Conservation (phyloP, 2,113 vertebrate species). For the Trogon surrucura region DNA sequence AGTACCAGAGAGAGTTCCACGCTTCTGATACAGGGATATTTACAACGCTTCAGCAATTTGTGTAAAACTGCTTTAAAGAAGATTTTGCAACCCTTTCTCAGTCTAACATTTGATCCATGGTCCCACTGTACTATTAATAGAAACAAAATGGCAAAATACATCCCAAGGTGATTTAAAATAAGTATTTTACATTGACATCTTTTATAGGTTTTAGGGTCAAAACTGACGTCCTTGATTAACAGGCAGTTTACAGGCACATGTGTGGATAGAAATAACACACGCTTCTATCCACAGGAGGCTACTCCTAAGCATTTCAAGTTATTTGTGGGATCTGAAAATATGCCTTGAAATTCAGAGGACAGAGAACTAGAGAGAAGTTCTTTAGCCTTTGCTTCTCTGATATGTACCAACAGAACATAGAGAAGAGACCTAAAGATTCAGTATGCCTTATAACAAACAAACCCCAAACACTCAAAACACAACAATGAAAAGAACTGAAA, state of each 20-base stretch:
- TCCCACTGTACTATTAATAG: neutral
- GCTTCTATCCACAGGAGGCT: neutral
- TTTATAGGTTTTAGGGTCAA: neutral
- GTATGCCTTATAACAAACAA: neutral
- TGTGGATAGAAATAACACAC: neutral
- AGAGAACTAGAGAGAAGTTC: neutral
- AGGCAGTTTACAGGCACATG: neutral
- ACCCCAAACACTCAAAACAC: too few species aligned
- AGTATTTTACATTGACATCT: neutral
- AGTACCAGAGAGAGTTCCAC: neutral
- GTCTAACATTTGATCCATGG: neutral
- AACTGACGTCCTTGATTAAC: neutral
- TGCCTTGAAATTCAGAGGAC: neutral
- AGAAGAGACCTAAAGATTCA: neutral
- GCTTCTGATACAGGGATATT: neutral
- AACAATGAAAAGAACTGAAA: neutral
- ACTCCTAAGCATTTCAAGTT: neutral
- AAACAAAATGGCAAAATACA: neutral
- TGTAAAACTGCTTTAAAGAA: neutral
- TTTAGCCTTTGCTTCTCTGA: neutral
- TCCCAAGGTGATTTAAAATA: neutral
- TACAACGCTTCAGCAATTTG: neutral
- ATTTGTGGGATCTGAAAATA: neutral
- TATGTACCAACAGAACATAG: neutral
- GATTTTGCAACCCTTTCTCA: neutral